Percentiles rank a stretch among this genome's conserved stretches.
Conservation (phyloP, 2,113 vertebrate genomes). For the Cyphomyrus discorhynchus region DNA sequence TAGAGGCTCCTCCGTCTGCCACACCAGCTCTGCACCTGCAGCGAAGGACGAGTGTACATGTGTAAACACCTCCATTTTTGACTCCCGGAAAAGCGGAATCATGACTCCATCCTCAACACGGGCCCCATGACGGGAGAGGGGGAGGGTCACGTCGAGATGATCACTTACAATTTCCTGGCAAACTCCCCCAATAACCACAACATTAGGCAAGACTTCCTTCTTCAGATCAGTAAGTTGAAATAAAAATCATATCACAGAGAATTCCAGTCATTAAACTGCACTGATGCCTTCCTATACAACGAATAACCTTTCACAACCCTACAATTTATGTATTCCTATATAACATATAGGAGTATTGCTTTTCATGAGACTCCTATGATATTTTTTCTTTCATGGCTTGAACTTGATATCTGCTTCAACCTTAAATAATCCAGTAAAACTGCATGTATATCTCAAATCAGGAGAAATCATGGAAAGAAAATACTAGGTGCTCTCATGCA, state of each 20-base stretch:
- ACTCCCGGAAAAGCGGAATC: no score
- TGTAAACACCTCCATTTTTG: no score
- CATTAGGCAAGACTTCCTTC: neutral
- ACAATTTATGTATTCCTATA: neutral
- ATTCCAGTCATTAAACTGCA: neutral
- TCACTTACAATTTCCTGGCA: neutral
- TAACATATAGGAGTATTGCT: neutral
- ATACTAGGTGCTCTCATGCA: neutral
- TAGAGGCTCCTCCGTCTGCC: slow-evolving; percentile 59
- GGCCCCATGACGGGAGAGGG: neutral
- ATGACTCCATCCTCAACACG: neutral
- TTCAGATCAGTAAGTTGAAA: neutral
- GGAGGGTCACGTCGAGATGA: neutral
- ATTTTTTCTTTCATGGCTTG: neutral
- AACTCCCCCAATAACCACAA: neutral
- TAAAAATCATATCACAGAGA: neutral
- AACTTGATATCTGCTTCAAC: neutral
- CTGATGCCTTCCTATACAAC: neutral
- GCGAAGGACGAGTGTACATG: no score
- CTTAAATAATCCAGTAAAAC: neutral
- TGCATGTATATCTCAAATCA: neutral
- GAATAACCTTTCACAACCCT: neutral
- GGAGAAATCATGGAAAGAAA: neutral
- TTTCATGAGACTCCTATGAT: neutral
- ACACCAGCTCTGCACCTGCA: slow-evolving; percentile 57